phyloP scores from a whole-genome alignment of 2,797 vertebrate species.

The Leptodactylus fallax region DNA sequence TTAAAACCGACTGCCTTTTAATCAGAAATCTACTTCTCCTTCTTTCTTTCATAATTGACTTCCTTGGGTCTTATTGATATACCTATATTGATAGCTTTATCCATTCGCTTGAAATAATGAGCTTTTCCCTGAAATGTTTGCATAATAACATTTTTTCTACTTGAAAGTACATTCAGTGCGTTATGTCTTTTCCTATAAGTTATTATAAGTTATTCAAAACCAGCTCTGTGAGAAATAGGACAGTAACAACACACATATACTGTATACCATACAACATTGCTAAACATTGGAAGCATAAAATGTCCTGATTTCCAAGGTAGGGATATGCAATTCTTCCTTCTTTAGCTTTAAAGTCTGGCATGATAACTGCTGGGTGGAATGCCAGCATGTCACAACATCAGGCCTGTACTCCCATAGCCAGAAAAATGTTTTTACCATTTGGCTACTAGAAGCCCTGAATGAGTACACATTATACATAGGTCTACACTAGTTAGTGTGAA shows the following conservation, averaged over 20 bases:
- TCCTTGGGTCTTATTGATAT: conserved; percentile 15
- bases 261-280: not conserved
- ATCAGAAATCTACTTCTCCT: conserved; percentile 16
- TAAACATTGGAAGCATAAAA: not conserved
- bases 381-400: too few species aligned
- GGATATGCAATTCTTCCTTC: too few species aligned
- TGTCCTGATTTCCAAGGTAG: too few species aligned
- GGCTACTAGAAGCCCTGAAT: too few species aligned
- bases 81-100: conserved; percentile 16
- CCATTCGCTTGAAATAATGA: conserved; percentile 7
- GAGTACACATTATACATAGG: too few species aligned
- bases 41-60: conserved; percentile 12
- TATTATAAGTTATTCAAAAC: not conserved
- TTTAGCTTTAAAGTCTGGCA: too few species aligned
- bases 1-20: conserved; percentile 28
- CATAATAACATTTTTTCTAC: not conserved
- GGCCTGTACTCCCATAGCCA: too few species aligned
- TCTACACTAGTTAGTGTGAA: too few species aligned
- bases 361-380: too few species aligned
- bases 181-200: not conserved
- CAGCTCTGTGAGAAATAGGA: not conserved
- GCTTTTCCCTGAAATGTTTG: not conserved
- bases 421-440: too few species aligned
- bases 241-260: not conserved
- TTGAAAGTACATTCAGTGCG: not conserved